Conservation (phyloP, 92 coral and sea anemone genomes). For the Phenganax stokvisi region DNA sequence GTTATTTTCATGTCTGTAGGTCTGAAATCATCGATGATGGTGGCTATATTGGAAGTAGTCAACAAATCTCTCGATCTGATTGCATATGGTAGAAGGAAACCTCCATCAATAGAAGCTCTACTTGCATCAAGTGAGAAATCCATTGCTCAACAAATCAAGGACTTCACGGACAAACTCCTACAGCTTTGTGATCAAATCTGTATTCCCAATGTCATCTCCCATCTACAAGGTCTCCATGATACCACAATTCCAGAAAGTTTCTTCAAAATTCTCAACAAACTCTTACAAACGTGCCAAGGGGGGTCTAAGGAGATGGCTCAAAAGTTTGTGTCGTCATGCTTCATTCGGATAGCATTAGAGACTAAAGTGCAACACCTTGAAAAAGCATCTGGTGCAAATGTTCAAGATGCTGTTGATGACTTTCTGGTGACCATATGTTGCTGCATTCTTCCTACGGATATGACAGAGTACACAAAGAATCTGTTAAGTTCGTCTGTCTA, state of each 20-base stretch:
- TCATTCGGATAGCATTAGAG: constrained; percentile 68
- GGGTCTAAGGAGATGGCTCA: constrained; percentile 48
- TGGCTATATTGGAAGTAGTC: constrained; percentile 50
- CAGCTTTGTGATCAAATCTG: constrained; percentile 61
- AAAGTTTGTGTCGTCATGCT: constrained; percentile 67
- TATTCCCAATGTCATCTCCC: constrained; percentile 70
- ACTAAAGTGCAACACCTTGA: constrained; percentile 52
- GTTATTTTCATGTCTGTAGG: constrained; percentile 1
- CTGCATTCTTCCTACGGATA: constrained; percentile 38
- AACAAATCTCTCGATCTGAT: constrained; percentile 52
- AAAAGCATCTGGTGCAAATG: constrained; percentile 24
- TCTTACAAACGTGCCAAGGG: constrained; percentile 41
- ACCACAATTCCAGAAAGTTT: constrained; percentile 55
- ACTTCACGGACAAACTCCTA: constrained; percentile 52
- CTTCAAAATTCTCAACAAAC: constrained; percentile 58
- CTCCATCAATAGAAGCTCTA: constrained; percentile 59
- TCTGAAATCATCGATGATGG: constrained; percentile 43
- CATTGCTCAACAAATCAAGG: constrained; percentile 29
- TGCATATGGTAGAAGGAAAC: constrained; percentile 33
- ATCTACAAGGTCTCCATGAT: constrained; percentile 54
- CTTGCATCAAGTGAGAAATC: constrained; percentile 44
- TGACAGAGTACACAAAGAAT: constrained; percentile 16
- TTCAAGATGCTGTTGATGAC: constrained; percentile 37
- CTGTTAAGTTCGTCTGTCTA: background rate
- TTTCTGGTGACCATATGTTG: constrained; percentile 53